A percentile compares a stretch with the other conserved stretches of the same genome.
Evolutionary conservation across 35 echinoderm and acorn worm species (phyloP).

Genomic region (Amphiura filiformis): DNA sequence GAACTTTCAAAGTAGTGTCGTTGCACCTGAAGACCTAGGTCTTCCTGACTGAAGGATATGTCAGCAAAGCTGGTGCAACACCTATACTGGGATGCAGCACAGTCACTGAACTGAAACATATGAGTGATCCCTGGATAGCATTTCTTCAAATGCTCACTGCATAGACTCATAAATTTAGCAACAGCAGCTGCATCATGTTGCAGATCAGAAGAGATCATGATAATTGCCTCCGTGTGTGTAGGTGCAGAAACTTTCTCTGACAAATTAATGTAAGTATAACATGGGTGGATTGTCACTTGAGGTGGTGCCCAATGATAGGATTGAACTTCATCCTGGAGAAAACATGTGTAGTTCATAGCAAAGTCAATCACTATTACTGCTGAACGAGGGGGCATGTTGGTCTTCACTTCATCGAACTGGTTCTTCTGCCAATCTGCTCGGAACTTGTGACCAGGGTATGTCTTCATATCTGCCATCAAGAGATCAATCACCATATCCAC

Average conservation of each 20-base stretch:
- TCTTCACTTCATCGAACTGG: constrained; percentile 11
- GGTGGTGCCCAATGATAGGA: constrained; percentile 10
- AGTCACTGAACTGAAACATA: constrained; percentile 17
- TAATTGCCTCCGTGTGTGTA: constrained; percentile 21
- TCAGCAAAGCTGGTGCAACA: constrained; percentile 12
- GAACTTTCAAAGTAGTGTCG: not conserved
- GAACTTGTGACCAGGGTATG: not conserved
- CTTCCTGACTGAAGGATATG: not conserved
- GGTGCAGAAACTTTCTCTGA: not conserved
- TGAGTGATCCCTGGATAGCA: not conserved
- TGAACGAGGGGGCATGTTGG: not conserved
- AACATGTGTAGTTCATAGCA: constrained; percentile 17
- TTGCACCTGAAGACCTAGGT: not conserved
- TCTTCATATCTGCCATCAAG: not conserved
- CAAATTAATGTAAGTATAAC: constrained; percentile 11
- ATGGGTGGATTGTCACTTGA: constrained; percentile 15
- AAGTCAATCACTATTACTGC: constrained; percentile 18
- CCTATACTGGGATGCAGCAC: too few relatives aligned
- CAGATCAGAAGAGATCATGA: constrained; percentile 1
- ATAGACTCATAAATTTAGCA: not conserved
- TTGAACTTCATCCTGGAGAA: constrained; percentile 9
- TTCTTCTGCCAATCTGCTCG: not conserved
- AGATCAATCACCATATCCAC: not conserved
- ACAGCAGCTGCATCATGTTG: constrained; percentile 14
- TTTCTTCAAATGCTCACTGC: not conserved